Percentiles rank a stretch among this genome's conserved stretches.
Conservation (phyloP, 2,113 vertebrate species). For the Poecile atricapillus region DNA sequence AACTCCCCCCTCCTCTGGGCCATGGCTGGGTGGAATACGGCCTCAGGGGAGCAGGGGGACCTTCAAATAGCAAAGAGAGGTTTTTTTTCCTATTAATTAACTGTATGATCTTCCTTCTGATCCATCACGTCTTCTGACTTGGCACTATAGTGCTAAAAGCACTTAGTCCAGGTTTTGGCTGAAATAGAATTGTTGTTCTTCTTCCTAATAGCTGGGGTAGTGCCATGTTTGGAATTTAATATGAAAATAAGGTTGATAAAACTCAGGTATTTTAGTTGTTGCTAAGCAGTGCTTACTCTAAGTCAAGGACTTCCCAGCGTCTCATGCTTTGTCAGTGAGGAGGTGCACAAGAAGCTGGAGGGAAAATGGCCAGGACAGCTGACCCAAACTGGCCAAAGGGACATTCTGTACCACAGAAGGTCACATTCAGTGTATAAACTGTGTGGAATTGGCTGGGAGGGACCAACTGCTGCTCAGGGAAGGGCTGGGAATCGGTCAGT, state of each 20-base stretch:
- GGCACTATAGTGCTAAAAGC: neutral
- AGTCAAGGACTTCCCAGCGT: neutral
- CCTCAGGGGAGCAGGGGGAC: too few relatives aligned
- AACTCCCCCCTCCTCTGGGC: too few relatives aligned
- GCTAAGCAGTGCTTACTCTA: neutral
- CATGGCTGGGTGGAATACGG: too few relatives aligned
- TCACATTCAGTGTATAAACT: neutral
- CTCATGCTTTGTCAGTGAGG: neutral
- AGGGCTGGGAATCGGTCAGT: neutral
- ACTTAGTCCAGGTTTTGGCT: neutral
- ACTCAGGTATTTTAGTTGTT: neutral
- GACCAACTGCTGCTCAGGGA: neutral
- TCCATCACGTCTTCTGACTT: neutral
- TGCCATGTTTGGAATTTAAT: neutral
- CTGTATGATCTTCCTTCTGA: neutral
- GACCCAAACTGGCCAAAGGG: neutral
- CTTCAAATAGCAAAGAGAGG: neutral
- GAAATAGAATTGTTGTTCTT: neutral
- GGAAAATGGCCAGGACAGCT: neutral
- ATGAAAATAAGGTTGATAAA: neutral
- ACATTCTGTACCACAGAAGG: fast-evolving
- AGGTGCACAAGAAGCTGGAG: neutral
- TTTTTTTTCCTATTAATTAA: neutral
- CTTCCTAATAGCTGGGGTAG: neutral
- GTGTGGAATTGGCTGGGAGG: neutral